Evolutionary conservation across 2,797 vertebrate genomes (phyloP), one percentile per base, ranked within the genome.

Genomic region (Podargus strigoides): DNA sequence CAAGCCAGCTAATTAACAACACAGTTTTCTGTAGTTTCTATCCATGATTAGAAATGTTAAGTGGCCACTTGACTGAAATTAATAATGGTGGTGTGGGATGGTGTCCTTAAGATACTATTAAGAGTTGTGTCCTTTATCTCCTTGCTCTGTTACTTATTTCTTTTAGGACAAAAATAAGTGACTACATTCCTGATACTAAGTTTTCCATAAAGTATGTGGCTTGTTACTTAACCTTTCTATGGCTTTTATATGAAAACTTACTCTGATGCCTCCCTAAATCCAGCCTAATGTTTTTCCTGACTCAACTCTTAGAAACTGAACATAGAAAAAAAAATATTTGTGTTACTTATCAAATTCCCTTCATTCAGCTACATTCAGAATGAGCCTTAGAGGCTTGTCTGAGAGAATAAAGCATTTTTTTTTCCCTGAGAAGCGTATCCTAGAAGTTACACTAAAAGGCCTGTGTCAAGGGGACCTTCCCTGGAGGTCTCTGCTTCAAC

Each of bases 221-320:
- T 87, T 76, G 5, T 20, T 77, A 36, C 62, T 85, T 62, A 58
- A 56, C 30, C 16, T 79, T 89, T 59, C 78, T n/a, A 9, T n/a
- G 30, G 24, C 53, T 82, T 90, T 90, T 87, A 50, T 28, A n/a
- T 7, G 19, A 46, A 90, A 82, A 32, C 10, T 82, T 78, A 63
- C 9, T 36, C 23, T 63, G 39, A 34, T 7, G 23, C 6, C 16
- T 59, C 68, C 28, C 34, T 13, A 53, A 85, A 59, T 69, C 42
- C 32, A 0, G 0, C 28, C 50, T 41, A 26, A 10, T 46, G 6
- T 67, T 87, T 44, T 55, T 88, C 30, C 49, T 44, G 21, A 21
- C 76, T 63, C 24, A 19, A 10, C 32, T 87, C 22, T n/a, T 85
- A 14, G 55, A 93, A 84, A 39, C 14, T 30, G 34, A 78, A 68